Conservation (phyloP, 2,113 vertebrate genomes). For the Nothocercus julius region DNA sequence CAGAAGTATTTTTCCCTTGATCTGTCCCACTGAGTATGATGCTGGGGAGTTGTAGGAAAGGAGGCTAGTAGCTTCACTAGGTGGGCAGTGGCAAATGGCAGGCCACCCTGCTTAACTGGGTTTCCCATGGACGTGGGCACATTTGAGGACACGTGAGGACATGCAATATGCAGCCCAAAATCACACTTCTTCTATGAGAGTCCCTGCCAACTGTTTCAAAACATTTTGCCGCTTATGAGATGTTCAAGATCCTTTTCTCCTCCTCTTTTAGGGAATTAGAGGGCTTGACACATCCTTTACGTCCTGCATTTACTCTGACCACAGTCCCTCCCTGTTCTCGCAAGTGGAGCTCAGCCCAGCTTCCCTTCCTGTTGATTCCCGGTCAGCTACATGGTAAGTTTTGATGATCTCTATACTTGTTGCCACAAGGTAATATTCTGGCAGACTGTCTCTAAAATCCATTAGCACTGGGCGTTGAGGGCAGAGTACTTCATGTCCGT, state of each 20-base stretch:
- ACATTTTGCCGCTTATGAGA: neutral
- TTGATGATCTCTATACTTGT: slow-evolving; percentile 58
- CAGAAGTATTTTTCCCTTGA: neutral
- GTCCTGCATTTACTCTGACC: slow-evolving; percentile 62
- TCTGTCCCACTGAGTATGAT: neutral
- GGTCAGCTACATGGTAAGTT: slow-evolving; percentile 68
- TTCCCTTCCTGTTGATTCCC: slow-evolving; percentile 60
- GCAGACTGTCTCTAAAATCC: slow-evolving; percentile 53
- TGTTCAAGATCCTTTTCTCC: slow-evolving; percentile 5
- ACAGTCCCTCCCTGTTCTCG: slow-evolving; percentile 46
- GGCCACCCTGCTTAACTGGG: neutral
- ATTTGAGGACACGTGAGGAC: neutral
- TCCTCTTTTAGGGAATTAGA: slow-evolving; percentile 51
- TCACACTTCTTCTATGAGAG: fast-evolving
- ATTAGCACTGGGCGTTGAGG: slow-evolving; percentile 60
- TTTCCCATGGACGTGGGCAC: neutral
- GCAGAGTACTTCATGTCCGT: slow-evolving; percentile 52
- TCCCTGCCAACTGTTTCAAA: neutral
- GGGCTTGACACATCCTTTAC: slow-evolving; percentile 57
- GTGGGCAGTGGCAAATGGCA: neutral
- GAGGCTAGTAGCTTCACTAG: neutral
- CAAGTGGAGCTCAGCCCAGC: slow-evolving; percentile 48
- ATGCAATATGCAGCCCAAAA: neutral
- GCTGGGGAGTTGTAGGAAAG: neutral
- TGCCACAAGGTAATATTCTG: slow-evolving; percentile 56